Percentiles rank a stretch among this genome's conserved stretches.
Evolutionary conservation across 2,888 invertebrate genomes (phyloP).

Genomic region (Suillia variegata): DNA sequence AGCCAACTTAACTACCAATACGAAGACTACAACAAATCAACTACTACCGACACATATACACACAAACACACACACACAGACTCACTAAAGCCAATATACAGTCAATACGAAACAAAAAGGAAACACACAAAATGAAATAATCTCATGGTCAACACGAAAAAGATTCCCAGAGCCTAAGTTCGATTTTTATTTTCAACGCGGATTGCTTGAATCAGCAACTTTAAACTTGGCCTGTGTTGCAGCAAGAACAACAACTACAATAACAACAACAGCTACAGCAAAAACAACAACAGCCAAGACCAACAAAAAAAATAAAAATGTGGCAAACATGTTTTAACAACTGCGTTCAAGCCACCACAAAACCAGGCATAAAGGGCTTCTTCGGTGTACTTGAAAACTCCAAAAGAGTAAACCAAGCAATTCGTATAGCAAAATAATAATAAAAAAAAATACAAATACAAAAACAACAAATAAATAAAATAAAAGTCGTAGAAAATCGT

Average conservation of each 20-base stretch:
- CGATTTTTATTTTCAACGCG: conserved; percentile 35
- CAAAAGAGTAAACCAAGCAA: too few species aligned
- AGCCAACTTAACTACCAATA: background rate
- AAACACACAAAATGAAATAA: conserved; percentile 54
- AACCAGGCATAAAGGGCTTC: background rate
- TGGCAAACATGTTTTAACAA: conserved; percentile 47
- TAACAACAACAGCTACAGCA: background rate
- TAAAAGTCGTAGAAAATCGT: conserved; percentile 21
- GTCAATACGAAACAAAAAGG: too few species aligned
- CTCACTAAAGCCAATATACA: conserved; percentile 22
- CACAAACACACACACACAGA: conserved; percentile 26
- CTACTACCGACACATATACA: background rate
- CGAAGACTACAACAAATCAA: background rate
- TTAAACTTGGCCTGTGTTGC: conserved; percentile 16
- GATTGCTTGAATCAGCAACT: conserved; percentile 3
- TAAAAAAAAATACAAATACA: background rate
- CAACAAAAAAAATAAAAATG: too few species aligned
- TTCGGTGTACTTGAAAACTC: background rate
- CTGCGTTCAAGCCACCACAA: background rate
- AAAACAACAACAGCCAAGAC: too few species aligned
- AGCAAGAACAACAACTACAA: background rate
- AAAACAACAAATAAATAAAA: background rate
- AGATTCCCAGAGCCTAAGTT: conserved; percentile 51
- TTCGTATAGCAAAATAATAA: background rate
- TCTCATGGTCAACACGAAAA: conserved; percentile 49